Conservation (phyloP, 1,140 invertebrate genomes). For the Drosophila serrata region DNA sequence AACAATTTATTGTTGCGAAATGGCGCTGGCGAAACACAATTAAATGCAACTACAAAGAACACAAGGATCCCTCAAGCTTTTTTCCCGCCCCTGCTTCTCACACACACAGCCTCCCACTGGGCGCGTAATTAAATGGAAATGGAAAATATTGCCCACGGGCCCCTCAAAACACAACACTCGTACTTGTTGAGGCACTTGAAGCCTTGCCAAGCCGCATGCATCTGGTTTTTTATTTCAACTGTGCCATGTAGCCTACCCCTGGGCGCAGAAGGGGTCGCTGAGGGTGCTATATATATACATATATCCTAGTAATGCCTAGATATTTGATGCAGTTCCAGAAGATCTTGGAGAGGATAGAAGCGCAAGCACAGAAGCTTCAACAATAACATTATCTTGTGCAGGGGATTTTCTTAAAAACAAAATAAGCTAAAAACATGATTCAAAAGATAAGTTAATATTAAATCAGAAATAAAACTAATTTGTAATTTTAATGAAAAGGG, state of each 20-base stretch:
- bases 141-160: slow-evolving; percentile 53
- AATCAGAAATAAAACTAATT: no score
- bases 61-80: slow-evolving; percentile 24
- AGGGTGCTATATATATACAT: slow-evolving; percentile 17
- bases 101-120: slow-evolving; percentile 27
- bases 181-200: slow-evolving; percentile 67
- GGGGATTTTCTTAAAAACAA: neutral
- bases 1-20: slow-evolving; percentile 79
- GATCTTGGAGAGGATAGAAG: neutral
- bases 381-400: no score
- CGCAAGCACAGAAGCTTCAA: no score
- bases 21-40: slow-evolving; percentile 73
- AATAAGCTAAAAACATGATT: no score
- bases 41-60: slow-evolving; percentile 70
- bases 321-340: neutral
- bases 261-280: slow-evolving; percentile 12
- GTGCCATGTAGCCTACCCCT: slow-evolving; percentile 21
- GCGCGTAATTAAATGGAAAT: slow-evolving; percentile 77
- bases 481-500: no score
- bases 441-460: no score
- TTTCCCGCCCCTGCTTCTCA: neutral
- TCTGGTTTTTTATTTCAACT: slow-evolving; percentile 38
- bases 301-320: neutral
- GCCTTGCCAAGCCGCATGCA: slow-evolving; percentile 45
- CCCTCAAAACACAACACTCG: slow-evolving; percentile 24